Percentiles rank a stretch among this genome's conserved stretches.
Evolutionary conservation across 2,888 invertebrate species (phyloP).

Genomic region (Neoitamus cyanurus): DNA sequence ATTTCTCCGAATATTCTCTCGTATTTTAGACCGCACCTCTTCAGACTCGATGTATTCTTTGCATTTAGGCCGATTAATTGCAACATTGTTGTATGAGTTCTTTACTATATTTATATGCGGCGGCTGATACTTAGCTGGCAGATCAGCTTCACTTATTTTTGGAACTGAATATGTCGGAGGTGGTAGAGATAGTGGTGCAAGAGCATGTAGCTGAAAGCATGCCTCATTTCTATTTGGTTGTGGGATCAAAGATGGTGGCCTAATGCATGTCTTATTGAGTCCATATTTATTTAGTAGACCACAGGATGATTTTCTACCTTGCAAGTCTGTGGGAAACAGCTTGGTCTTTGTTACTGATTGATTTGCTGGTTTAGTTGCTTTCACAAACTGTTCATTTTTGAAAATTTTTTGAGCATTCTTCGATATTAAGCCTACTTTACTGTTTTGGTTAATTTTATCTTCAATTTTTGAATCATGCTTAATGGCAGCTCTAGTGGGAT

Average conservation of each 20-base stretch:
- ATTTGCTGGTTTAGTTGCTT: constrained; percentile 18
- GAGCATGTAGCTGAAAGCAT: constrained; percentile 46
- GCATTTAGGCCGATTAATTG: constrained; percentile 49
- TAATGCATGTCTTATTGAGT: constrained; percentile 50
- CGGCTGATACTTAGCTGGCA: constrained; percentile 33
- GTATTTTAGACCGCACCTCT: constrained; percentile 52
- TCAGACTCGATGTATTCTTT: constrained; percentile 46
- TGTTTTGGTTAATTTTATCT: constrained; percentile 5
- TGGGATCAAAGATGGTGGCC: constrained; percentile 46
- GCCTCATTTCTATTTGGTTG: constrained; percentile 47
- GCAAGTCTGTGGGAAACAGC: constrained; percentile 37
- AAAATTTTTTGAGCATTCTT: constrained; percentile 22
- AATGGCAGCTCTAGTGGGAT: not conserved
- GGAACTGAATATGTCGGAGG: constrained; percentile 37
- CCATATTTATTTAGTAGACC: constrained; percentile 52
- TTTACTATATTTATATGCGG: constrained; percentile 22
- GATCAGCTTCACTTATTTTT: constrained; percentile 20
- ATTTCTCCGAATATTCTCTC: constrained; percentile 54
- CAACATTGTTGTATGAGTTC: constrained; percentile 44
- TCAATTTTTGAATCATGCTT: not conserved
- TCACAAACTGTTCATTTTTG: constrained; percentile 14
- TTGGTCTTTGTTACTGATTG: constrained; percentile 44
- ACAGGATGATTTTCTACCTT: constrained; percentile 34
- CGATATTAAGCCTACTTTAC: not conserved
- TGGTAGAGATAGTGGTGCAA: constrained; percentile 40